Conservation (phyloP, 2,888 invertebrate genomes). For the Mythimna lalbum region DNA sequence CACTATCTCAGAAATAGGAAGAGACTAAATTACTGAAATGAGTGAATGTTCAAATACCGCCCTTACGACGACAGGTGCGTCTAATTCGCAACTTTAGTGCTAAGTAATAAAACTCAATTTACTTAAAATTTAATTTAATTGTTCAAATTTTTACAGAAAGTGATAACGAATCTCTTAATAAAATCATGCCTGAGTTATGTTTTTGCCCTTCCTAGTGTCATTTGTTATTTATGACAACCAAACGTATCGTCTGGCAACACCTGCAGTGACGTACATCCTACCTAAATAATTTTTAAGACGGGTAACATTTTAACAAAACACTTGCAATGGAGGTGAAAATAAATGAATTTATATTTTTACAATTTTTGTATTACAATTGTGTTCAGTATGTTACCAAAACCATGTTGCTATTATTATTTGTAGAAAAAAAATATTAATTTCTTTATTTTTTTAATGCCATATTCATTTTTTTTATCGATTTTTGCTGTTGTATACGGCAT, state of each 20-base stretch:
- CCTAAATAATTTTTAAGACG: constrained; percentile 2
- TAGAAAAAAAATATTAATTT: constrained; percentile 46
- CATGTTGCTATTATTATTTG: constrained; percentile 59
- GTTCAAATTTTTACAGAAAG: background rate
- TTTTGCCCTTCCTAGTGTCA: background rate
- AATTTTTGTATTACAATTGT: constrained; percentile 55
- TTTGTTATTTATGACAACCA: constrained; percentile 13
- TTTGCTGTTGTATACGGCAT: constrained; percentile 4
- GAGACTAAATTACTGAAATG: background rate
- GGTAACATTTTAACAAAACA: constrained; percentile 12
- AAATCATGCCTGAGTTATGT: background rate
- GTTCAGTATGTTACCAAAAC: constrained; percentile 69
- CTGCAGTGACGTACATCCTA: constrained; percentile 3
- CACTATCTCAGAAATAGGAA: constrained; percentile 6
- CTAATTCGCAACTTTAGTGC: constrained; percentile 8
- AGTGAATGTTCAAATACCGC: background rate
- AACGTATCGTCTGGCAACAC: constrained; percentile 20
- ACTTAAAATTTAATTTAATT: background rate
- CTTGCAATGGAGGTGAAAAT: constrained; percentile 37
- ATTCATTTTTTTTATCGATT: constrained; percentile 17
- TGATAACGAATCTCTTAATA: constrained; percentile 22
- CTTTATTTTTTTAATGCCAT: constrained; percentile 60
- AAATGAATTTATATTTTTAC: constrained; percentile 44
- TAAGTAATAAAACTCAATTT: constrained; percentile 6
- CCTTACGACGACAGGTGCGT: background rate